phyloP scores from a whole-genome alignment of 2,888 invertebrate species.

The Dryobota labecula region DNA sequence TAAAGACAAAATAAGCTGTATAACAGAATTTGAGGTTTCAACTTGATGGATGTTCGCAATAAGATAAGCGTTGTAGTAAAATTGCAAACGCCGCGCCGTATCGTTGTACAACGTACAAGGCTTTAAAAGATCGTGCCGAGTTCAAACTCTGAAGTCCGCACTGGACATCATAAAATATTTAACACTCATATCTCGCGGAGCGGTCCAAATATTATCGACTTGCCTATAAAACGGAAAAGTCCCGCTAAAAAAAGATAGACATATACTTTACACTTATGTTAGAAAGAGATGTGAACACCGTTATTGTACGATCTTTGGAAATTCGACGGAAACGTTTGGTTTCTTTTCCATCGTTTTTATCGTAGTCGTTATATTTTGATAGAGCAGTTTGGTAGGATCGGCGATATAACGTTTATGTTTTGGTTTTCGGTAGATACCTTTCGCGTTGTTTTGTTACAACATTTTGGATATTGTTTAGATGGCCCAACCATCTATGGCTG shows the following conservation, averaged over 20 bases:
- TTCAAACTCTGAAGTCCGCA: constrained; percentile 76
- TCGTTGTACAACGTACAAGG: constrained; percentile 49
- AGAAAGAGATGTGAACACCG: constrained; percentile 79
- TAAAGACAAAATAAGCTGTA: constrained; percentile 18
- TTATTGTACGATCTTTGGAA: constrained; percentile 89
- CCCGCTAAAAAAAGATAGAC: constrained; percentile 80
- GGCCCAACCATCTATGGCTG: constrained; percentile 8
- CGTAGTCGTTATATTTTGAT: constrained; percentile 90
- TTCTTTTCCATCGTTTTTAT: constrained; percentile 90
- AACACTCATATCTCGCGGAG: constrained; percentile 86
- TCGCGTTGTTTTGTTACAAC: constrained; percentile 71
- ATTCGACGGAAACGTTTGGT: constrained; percentile 88
- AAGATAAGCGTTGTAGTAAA: constrained; percentile 61
- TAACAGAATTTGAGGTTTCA: constrained; percentile 39
- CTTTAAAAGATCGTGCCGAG: constrained; percentile 63
- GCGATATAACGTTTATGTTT: constrained; percentile 90
- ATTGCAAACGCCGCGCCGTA: constrained; percentile 50
- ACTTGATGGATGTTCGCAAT: constrained; percentile 50
- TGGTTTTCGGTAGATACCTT: constrained; percentile 82
- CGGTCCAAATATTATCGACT: constrained; percentile 89
- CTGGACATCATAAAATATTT: constrained; percentile 89
- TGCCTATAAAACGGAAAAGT: constrained; percentile 87
- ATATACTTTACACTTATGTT: constrained; percentile 74
- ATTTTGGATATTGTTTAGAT: constrained; percentile 71
- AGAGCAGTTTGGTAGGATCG: constrained; percentile 87